These are phyloP conservation scores for Engystomops pustulosus DNA, from an alignment of 2,113 vertebrate genomes.

Conservation along the genomic window DNA sequence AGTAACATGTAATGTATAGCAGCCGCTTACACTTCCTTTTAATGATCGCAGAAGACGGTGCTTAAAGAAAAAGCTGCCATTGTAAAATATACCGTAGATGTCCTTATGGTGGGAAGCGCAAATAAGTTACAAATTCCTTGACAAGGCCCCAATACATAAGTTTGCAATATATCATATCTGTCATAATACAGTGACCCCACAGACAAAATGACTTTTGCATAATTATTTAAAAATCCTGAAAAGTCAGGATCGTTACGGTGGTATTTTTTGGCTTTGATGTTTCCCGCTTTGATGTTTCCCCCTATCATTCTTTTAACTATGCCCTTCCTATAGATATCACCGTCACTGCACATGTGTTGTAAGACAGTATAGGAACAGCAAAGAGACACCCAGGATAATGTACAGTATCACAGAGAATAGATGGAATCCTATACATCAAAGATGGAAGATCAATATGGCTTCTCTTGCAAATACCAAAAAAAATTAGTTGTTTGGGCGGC, in stretches of 20 bases:
- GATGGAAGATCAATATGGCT: too few species aligned
- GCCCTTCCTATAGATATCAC: slow-evolving; percentile 9
- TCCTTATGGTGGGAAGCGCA: too few species aligned
- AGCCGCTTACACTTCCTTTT: neutral
- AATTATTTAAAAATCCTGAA: neutral
- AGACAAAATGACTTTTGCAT: neutral
- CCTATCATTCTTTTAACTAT: slow-evolving; percentile 16
- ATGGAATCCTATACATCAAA: too few species aligned
- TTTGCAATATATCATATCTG: neutral
- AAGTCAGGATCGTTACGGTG: neutral
- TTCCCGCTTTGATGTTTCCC: slow-evolving; percentile 35
- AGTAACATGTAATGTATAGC: neutral
- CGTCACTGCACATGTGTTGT: neutral
- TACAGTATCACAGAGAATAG: too few species aligned
- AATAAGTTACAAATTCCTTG: neutral
- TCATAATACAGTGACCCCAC: neutral
- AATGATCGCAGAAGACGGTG: neutral
- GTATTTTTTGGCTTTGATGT: slow-evolving; percentile 16
- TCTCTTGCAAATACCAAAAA: too few species aligned
- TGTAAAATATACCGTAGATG: neutral
- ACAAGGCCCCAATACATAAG: neutral
- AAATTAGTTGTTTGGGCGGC: too few species aligned
- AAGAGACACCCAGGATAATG: neutral
- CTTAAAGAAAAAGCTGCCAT: neutral
- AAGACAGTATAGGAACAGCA: neutral